These are phyloP conservation scores for Cantharis rufa DNA, from an alignment of 2,888 invertebrate genomes.

Conservation along the genomic window DNA sequence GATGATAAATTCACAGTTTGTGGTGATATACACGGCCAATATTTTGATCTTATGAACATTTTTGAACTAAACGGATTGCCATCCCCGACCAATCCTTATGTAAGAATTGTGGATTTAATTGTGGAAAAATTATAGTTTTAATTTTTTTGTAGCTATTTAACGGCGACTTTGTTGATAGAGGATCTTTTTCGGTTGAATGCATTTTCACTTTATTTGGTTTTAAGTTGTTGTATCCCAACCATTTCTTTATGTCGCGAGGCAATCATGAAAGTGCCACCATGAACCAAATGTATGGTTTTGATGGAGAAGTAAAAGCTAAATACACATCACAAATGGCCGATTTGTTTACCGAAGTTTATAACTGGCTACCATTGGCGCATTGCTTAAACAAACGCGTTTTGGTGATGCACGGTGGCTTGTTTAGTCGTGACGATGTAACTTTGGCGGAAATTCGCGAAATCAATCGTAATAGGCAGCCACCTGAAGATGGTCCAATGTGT, in stretches of 20 bases:
- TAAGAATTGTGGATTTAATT: conserved; percentile 49
- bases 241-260: conserved; percentile 98
- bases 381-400: conserved; percentile 85
- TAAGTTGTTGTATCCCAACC: conserved; percentile 92
- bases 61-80: conserved; percentile 97
- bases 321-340: conserved; percentile 95
- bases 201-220: conserved; percentile 97
- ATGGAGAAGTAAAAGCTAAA: conserved; percentile 96
- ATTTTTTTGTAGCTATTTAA: conserved; percentile 76
- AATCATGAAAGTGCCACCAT: conserved; percentile 98
- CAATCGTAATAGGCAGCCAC: conserved; percentile 94
- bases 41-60: conserved; percentile 96
- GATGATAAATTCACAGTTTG: conserved; percentile 95
- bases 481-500: conserved; percentile 96
- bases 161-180: conserved; percentile 99
- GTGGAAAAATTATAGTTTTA: background rate
- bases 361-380: conserved; percentile 95
- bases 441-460: conserved; percentile 87
- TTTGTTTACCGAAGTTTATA: conserved; percentile 98
- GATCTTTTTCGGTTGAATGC: conserved; percentile 98
- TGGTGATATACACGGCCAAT: conserved; percentile 99
- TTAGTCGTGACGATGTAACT: conserved; percentile 91
- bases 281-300: conserved; percentile 99
- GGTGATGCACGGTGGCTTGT: conserved; percentile 97
- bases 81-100: conserved; percentile 92